Percentiles rank a stretch among this genome's conserved stretches.
Conservation (phyloP, 2,888 invertebrate species). For the Drosophila robusta region DNA sequence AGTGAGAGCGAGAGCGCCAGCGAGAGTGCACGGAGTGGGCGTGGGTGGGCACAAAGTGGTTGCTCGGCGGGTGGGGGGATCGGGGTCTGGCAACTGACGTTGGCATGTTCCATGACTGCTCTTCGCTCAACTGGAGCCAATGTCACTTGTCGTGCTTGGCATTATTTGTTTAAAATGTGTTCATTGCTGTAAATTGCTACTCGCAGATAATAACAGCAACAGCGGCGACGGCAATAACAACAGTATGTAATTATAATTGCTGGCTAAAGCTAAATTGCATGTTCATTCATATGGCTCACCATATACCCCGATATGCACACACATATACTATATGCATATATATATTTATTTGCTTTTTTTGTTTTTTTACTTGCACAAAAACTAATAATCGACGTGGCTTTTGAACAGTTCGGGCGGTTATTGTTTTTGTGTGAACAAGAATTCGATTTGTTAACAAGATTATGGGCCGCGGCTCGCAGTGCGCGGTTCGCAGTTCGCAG, state of each 20-base stretch:
- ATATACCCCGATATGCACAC: neutral
- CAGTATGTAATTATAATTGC: constrained; percentile 59
- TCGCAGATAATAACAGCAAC: constrained; percentile 64
- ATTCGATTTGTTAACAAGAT: constrained; percentile 85
- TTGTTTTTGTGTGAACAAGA: constrained; percentile 84
- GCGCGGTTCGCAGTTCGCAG: constrained; percentile 6
- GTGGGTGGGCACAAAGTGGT: constrained; percentile 15
- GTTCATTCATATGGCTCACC: constrained; percentile 41
- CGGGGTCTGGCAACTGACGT: constrained; percentile 12
- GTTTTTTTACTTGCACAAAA: constrained; percentile 20
- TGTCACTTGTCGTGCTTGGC: constrained; percentile 71
- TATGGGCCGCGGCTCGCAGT: constrained; percentile 58
- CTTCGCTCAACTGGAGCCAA: constrained; percentile 60
- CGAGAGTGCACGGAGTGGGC: neutral
- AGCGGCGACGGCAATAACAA: constrained; percentile 28
- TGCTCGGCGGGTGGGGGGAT: neutral
- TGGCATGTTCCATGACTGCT: constrained; percentile 34
- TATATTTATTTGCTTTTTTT: constrained; percentile 9
- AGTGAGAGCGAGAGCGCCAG: constrained; percentile 4
- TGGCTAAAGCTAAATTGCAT: constrained; percentile 69
- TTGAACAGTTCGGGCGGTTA: constrained; percentile 12
- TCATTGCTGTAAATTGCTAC: constrained; percentile 76
- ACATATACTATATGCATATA: constrained; percentile 22
- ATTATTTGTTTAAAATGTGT: constrained; percentile 78
- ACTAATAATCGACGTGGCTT: constrained; percentile 46